A percentile compares a stretch with the other conserved stretches of the same genome.
phyloP scores from a whole-genome alignment of 2,113 vertebrate genomes.

The Silurus glanis region DNA sequence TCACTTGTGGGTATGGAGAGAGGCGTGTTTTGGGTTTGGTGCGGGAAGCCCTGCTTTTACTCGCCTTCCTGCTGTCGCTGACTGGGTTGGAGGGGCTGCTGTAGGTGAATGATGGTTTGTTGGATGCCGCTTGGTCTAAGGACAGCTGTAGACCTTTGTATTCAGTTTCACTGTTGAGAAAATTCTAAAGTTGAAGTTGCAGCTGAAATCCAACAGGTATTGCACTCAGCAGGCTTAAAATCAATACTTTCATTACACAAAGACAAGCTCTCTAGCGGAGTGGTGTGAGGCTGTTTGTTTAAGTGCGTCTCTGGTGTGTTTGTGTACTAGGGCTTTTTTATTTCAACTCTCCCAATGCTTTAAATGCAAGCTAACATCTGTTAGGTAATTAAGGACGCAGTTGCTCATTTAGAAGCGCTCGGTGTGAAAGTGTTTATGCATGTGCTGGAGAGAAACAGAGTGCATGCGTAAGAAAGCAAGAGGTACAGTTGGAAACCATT shows the following conservation, averaged over 20 bases:
- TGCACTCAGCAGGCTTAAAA: slow-evolving; percentile 35
- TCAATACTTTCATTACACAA: slow-evolving; percentile 44
- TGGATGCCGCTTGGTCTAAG: slow-evolving; percentile 88
- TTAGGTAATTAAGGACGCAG: slow-evolving; percentile 55
- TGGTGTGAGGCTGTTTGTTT: slow-evolving; percentile 33
- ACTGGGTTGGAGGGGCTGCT: slow-evolving; percentile 77
- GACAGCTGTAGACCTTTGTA: slow-evolving; percentile 97
- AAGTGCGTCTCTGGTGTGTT: slow-evolving; percentile 41
- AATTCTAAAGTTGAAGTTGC: slow-evolving; percentile 19
- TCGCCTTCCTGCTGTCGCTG: slow-evolving; percentile 80
- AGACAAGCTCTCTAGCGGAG: slow-evolving; percentile 25
- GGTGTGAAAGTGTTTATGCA: slow-evolving; percentile 1
- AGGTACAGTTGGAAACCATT: slow-evolving; percentile 60
- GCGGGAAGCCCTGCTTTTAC: slow-evolving; percentile 79
- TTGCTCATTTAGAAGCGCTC: slow-evolving; percentile 28
- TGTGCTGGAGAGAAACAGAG: slow-evolving; percentile 20
- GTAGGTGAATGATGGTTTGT: slow-evolving; percentile 85
- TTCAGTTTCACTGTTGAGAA: slow-evolving; percentile 86
- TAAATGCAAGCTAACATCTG: slow-evolving; percentile 59
- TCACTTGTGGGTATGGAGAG: slow-evolving; percentile 93
- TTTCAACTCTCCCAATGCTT: slow-evolving; percentile 36
- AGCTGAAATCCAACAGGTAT: slow-evolving; percentile 2
- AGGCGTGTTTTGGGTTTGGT: slow-evolving; percentile 88
- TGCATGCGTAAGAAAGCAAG: not conserved
- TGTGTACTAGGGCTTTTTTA: slow-evolving; percentile 47